phyloP scores from a whole-genome alignment of 53 echinoderm and acorn worm species.

The Temnopleurus reevesii region DNA sequence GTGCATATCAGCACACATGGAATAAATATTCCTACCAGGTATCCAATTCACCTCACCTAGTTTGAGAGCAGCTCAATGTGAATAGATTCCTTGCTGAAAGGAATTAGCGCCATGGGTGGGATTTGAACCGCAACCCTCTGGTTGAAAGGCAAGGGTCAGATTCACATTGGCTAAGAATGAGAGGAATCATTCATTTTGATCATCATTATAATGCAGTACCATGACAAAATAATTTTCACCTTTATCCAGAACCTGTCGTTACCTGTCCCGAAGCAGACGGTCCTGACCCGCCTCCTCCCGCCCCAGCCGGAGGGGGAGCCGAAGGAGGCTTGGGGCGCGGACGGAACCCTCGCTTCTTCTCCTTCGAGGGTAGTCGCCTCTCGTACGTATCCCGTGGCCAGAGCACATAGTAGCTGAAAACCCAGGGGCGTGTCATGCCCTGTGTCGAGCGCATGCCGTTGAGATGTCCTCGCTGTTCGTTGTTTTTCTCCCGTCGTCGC shows the following conservation, averaged over 20 bases:
- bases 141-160: too few species aligned
- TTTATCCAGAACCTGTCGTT: not conserved
- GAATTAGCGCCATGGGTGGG: too few species aligned
- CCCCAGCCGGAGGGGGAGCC: slow-evolving; percentile 35
- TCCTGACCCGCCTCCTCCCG: slow-evolving; percentile 10
- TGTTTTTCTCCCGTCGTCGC: slow-evolving; percentile 76
- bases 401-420: slow-evolving; percentile 92
- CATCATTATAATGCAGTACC: too few species aligned
- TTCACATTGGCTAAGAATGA: too few species aligned
- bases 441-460: slow-evolving; percentile 84
- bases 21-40: too few species aligned
- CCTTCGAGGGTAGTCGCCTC: slow-evolving; percentile 68
- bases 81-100: too few species aligned
- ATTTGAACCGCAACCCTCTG: too few species aligned
- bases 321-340: slow-evolving; percentile 69
- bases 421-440: slow-evolving; percentile 94
- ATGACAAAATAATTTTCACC: not conserved
- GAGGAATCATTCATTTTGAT: too few species aligned
- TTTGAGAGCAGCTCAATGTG: too few species aligned
- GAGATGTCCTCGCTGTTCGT: slow-evolving; percentile 73
- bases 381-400: slow-evolving; percentile 95
- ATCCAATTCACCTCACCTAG: too few species aligned
- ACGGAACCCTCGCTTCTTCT: slow-evolving; percentile 68
- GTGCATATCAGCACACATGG: too few species aligned
- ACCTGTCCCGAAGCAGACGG: not conserved